Evolutionary conservation across 2,113 vertebrate genomes (phyloP).

Genomic region (Carassius carassius): DNA sequence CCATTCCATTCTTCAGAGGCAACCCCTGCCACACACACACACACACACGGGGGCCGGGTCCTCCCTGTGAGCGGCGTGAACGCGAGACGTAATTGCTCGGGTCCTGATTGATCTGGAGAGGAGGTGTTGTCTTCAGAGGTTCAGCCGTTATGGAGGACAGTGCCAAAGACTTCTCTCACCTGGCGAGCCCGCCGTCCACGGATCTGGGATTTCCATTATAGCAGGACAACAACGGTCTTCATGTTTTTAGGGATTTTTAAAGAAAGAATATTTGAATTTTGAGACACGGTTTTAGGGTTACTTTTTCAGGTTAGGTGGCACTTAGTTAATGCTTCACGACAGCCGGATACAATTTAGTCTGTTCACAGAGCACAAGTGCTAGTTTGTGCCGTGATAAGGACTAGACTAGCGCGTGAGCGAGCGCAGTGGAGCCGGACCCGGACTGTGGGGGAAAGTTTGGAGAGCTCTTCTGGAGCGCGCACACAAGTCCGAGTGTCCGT

Average conservation of each 20-base stretch:
- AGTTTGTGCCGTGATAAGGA: background rate
- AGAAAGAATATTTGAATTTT: background rate
- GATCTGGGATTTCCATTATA: conserved; percentile 61
- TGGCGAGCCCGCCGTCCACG: conserved; percentile 68
- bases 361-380: background rate
- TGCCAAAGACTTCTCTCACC: conserved; percentile 75
- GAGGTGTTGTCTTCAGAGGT: conserved; percentile 69
- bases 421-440: background rate
- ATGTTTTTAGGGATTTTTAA: no score
- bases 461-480: conserved; percentile 66
- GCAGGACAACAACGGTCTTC: conserved; percentile 34
- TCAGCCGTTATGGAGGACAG: conserved; percentile 72
- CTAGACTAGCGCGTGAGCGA: no score
- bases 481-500: conserved; percentile 87
- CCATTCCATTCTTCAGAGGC: conserved; percentile 90
- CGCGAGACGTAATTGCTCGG: conserved; percentile 71
- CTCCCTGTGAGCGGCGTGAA: conserved; percentile 86
- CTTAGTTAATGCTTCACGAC: background rate
- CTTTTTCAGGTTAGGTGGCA: conserved; percentile 12
- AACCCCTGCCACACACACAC: conserved; percentile 75
- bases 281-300: background rate
- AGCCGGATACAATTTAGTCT: background rate
- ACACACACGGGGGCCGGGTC: conserved; percentile 80
- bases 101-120: conserved; percentile 72
- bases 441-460: conserved; percentile 32